A percentile compares a stretch with the other conserved stretches of the same genome.
phyloP scores from a whole-genome alignment of 2,113 vertebrate genomes.

The Carollia perspicillata region DNA sequence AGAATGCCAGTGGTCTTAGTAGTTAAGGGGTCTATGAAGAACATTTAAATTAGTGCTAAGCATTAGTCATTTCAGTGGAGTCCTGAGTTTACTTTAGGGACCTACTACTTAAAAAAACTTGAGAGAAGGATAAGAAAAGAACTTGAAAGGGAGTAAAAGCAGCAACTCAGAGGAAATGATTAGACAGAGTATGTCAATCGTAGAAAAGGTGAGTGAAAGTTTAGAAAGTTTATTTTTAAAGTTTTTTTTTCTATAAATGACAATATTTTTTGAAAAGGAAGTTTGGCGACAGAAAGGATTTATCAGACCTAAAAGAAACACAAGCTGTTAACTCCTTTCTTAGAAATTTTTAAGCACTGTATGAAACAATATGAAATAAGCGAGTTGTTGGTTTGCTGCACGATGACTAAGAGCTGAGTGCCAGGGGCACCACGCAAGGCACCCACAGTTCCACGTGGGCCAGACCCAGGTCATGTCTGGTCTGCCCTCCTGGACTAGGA shows the following conservation, averaged over 20 bases:
- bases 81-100: neutral
- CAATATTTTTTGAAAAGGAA: neutral
- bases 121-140: neutral
- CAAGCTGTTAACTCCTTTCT: neutral
- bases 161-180: neutral
- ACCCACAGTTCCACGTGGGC: accelerated
- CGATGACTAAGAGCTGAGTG: neutral
- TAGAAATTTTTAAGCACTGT: neutral
- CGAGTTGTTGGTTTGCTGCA: neutral
- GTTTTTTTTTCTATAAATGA: neutral
- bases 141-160: neutral
- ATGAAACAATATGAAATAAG: neutral
- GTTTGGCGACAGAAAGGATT: neutral
- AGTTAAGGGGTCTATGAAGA: neutral
- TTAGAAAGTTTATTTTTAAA: neutral
- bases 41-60: neutral
- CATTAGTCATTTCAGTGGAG: neutral
- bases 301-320: neutral
- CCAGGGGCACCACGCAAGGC: neutral
- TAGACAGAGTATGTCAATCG: neutral
- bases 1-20: neutral
- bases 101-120: neutral
- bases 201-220: neutral
- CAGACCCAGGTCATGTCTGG: neutral
- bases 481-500: neutral